Base-by-base conservation (phyloP, 53 echinoderm and acorn worm genomes). In the Patiria pectinifera region DNA sequence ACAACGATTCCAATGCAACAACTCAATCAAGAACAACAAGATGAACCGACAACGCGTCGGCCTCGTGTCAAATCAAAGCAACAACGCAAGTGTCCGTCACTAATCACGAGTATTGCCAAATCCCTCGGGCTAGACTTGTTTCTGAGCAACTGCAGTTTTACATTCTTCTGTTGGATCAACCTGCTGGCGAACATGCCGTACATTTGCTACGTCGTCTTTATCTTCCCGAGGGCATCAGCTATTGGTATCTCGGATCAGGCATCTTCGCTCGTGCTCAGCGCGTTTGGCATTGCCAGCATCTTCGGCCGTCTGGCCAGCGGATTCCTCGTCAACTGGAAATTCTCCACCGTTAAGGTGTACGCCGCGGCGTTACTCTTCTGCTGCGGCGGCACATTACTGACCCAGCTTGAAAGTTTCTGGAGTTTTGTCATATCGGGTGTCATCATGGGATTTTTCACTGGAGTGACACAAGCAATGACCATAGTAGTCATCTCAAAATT, bases 81-180 rank as follows among this genome's bases (percentile, higher is more conserved):
- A 18, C 48, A 19, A 16, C 21, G 53, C 10, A 11, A 16, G 23
- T 82, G 82, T n/a, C 21, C 14, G 21, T 14, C 53, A 45, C 23
- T 58, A 21, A 16, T 82, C 21, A 5, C 53, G 9, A 49, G 22
- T 2, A 4, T 82, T 49, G 18, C 82, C 82, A 24, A 45, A 45
- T 78, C 45, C 10, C 23, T 23, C 10, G 23, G 23, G 3, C 82
- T 82, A 15, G 21, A 48, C 53, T 58, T 82, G 82, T n/a, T 53
- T 13, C 21, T 80, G 59, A 18, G 11, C 11, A 22, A 4, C 82
- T 23, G 59, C 9, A 79, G 80, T 48, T 82, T 82, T 58, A 23
- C 82, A 1, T 82, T 82, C 59, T 58, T 82, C 59, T 82, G 82
- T 23, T 49, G 49, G 82, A 59, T 82, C 59, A 82, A 82, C 21